phyloP scores from a whole-genome alignment of 2,888 invertebrate genomes.

The Idaea aversata region DNA sequence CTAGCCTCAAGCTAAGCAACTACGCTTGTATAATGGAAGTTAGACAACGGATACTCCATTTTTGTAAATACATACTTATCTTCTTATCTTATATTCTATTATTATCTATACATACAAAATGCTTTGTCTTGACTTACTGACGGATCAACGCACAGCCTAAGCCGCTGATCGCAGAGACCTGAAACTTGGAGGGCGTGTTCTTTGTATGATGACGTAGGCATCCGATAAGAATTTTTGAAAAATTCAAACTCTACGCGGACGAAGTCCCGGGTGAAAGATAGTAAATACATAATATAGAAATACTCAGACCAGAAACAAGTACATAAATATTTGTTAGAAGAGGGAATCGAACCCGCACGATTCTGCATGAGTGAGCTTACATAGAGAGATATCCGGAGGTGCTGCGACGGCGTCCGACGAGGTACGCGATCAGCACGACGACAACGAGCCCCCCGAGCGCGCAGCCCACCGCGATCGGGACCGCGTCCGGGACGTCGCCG shows the following conservation, averaged over 20 bases:
- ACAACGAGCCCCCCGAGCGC: constrained; percentile 94
- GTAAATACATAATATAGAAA: too few relatives aligned
- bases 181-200: too few relatives aligned
- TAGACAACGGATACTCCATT: neutral
- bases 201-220: neutral
- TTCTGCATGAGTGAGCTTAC: constrained; percentile 80
- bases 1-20: too few relatives aligned
- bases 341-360: too few relatives aligned
- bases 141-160: too few relatives aligned
- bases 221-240: neutral
- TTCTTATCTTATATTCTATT: neutral
- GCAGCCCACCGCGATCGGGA: constrained; percentile 98
- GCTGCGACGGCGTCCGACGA: constrained; percentile 93
- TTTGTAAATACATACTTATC: neutral
- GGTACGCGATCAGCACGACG: constrained; percentile 94
- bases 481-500: constrained; percentile 90
- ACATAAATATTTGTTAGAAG: too few relatives aligned
- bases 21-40: too few relatives aligned
- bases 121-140: too few relatives aligned
- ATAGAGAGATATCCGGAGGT: constrained; percentile 94
- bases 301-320: too few relatives aligned
- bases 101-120: neutral
- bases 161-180: too few relatives aligned
- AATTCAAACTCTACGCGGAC: too few relatives aligned
- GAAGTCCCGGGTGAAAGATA: neutral